Evolutionary conservation across 2,797 vertebrate species (phyloP).

Genomic region (Ceryle rudis): DNA sequence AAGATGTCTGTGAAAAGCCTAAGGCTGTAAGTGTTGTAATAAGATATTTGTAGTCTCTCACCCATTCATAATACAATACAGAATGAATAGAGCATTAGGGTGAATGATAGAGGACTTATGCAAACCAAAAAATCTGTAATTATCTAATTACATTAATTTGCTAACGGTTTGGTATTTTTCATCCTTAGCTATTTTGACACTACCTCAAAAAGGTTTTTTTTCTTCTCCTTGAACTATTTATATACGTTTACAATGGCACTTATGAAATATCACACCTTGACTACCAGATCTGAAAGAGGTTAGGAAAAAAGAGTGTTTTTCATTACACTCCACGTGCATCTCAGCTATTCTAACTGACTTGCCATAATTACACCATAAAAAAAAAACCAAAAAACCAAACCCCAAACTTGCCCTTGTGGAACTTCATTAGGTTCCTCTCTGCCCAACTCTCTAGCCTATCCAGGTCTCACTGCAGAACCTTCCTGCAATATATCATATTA

Average conservation of each 20-base stretch:
- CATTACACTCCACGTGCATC: background rate
- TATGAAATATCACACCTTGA: background rate
- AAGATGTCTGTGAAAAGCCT: background rate
- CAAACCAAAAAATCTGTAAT: background rate
- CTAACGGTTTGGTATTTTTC: background rate
- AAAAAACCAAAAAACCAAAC: too few species aligned
- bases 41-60: background rate
- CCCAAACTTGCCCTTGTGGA: background rate
- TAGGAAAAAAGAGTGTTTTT: background rate
- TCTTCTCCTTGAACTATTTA: background rate
- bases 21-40: background rate
- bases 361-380: background rate
- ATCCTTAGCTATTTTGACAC: background rate
- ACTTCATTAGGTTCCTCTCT: too few species aligned
- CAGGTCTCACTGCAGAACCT: background rate
- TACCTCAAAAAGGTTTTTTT: background rate
- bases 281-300: background rate
- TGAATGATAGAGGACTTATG: background rate
- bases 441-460: too few species aligned
- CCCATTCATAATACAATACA: background rate
- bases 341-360: background rate
- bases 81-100: background rate
- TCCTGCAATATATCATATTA: background rate
- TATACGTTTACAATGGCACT: background rate
- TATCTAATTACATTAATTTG: background rate